Conservation (phyloP, 2,797 vertebrate genomes). For the Enteromius afrohamiltoni region DNA sequence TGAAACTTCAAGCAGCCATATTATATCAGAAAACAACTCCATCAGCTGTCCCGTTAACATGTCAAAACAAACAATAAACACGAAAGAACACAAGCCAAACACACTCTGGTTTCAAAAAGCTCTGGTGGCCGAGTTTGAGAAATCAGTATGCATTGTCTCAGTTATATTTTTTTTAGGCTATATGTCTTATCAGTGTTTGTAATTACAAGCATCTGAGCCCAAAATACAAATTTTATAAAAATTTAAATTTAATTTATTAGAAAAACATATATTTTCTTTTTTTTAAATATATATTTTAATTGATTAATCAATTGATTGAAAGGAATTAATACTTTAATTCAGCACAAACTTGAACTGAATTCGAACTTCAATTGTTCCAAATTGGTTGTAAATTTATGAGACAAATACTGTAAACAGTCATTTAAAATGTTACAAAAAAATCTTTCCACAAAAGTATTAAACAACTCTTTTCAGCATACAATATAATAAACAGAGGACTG, state of each 20-base stretch:
- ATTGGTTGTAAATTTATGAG: background rate
- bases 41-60: conserved; percentile 76
- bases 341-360: too few species aligned
- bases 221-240: background rate
- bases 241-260: background rate
- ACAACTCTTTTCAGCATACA: background rate
- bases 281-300: background rate
- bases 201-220: background rate
- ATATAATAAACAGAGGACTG: background rate
- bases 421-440: too few species aligned
- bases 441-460: too few species aligned
- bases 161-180: conserved; percentile 35
- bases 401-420: too few species aligned
- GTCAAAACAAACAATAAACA: conserved; percentile 74
- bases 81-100: conserved; percentile 60
- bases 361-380: too few species aligned
- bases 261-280: background rate
- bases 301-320: too few species aligned
- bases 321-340: too few species aligned
- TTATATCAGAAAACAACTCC: conserved; percentile 69
- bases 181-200: conserved; percentile 29
- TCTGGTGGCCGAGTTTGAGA: conserved; percentile 28
- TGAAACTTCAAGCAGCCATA: conserved; percentile 42
- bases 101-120: conserved; percentile 8
- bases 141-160: conserved; percentile 42